Evolutionary conservation across 2,888 invertebrate species (phyloP).

Genomic region (Tiphia femorata): DNA sequence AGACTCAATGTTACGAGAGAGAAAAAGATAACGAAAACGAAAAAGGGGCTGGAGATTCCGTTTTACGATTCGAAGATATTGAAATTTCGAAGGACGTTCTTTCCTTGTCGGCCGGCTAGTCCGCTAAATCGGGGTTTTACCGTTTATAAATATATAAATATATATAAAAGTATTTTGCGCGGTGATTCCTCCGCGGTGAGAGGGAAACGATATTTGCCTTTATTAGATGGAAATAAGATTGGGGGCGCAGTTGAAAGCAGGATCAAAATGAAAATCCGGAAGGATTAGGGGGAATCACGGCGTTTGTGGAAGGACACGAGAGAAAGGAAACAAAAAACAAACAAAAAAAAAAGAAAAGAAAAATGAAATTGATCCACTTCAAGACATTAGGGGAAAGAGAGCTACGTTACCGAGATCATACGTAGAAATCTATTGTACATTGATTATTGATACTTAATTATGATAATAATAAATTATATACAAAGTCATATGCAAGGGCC

Average conservation of each 20-base stretch:
- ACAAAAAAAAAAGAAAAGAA: too few species aligned
- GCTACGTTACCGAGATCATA: not conserved
- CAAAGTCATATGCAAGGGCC: slow-evolving; percentile 50
- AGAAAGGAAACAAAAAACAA: slow-evolving; percentile 24
- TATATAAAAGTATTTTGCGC: slow-evolving; percentile 32
- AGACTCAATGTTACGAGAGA: too few species aligned
- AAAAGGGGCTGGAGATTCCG: too few species aligned
- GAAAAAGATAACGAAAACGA: too few species aligned
- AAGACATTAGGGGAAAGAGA: too few species aligned
- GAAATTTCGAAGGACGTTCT: too few species aligned
- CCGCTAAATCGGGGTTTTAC: too few species aligned
- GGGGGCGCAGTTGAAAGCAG: not conserved
- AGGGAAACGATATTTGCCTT: slow-evolving; percentile 12
- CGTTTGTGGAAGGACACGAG: slow-evolving; percentile 40
- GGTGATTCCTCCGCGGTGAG: slow-evolving; percentile 33
- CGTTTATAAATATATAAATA: slow-evolving; percentile 23
- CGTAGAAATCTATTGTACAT: slow-evolving; percentile 68
- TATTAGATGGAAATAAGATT: too few species aligned
- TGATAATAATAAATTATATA: slow-evolving; percentile 69
- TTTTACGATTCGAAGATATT: too few species aligned
- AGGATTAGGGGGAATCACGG: slow-evolving; percentile 33
- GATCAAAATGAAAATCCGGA: not conserved
- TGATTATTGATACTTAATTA: slow-evolving; percentile 68
- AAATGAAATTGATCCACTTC: too few species aligned
- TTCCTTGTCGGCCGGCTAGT: too few species aligned